Base-by-base conservation (phyloP, 1,140 invertebrate species). In the Plodia interpunctella region DNA sequence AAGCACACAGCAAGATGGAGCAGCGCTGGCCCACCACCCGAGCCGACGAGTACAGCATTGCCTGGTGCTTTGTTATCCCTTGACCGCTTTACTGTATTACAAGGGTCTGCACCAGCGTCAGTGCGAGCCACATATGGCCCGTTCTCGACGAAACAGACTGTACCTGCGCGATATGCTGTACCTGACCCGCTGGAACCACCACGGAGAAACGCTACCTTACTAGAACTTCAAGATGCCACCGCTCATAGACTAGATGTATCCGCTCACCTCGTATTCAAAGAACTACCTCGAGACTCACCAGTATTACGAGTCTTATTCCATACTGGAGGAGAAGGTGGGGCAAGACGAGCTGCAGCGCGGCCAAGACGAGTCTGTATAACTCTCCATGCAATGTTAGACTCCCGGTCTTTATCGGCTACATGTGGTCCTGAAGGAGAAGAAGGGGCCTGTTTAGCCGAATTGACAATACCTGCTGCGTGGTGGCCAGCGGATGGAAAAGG, bases 111-210 rank as follows among this genome's bases (percentile, higher is more conserved):
- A 62, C 95, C 96, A 5, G 95, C 96, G 0, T 96, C 96, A 0
- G 94, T 98, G 4, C 90, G 96, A 13, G 96, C 96, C 8, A 96
- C 95, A 5, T 98, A 97, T 72, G 97, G 97, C 2, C 97, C 97
- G 1, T 98, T 98, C 88, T 96, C 95, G 63, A 97, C 96, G 25
- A 97, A 97, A 74, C 96, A 98, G 86, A 97, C 96, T 0, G 96
- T 98, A 13, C 96, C 96, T n/a, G 95, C 96, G 0, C 91, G 95
- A n/a, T 96, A 96, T 72, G 93, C 96, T 59, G 94, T 97, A 11
- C 95, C 95, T 0, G 95, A 96, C 80, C 94, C 94, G 0, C 84
- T 95, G 63, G 94, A 90, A 63, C 87, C 82, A 32, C 83, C 81
- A 44, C 81, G 66, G 78, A 78, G 83, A 57, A 87, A 89, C 52